Base-by-base conservation (phyloP, 2,113 vertebrate genomes). In the Balaeniceps rex region DNA sequence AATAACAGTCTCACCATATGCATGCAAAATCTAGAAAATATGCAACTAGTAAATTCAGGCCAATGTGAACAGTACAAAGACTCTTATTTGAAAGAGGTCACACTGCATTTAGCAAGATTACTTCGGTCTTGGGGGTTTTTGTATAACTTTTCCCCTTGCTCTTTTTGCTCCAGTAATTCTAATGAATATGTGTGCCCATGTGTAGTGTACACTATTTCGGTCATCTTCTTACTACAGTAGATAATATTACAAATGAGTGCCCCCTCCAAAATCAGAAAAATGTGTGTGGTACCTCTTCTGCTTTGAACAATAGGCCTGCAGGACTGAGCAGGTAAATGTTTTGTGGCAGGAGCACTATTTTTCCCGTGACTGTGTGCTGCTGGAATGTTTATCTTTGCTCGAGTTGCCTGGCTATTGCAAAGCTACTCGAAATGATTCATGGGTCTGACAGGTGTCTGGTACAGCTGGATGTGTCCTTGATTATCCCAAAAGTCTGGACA, bases 381-480 rank as follows among this genome's bases (percentile, higher is more conserved):
- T 98, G 97, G 96, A 98, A 97, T 98, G 98, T 99, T 99, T 99
- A 98, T 99, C 98, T 99, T 98, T 98, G 97, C 98, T 98, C 96
- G 94, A 98, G 97, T 99, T 98, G 98, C 98, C 98, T 98, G 98
- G 98, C 98, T 98, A 98, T 97, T 98, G 97, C 97, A 94, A 96
- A 98, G 98, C 98, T 98, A 98, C 99, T 99, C 99, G 99, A 98
- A 99, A 99, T 99, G 99, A 99, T 99, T 99, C 99, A 99, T 99
- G 98, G 99, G 98, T 99, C 99, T 99, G 99, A 99, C 99, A 99
- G 99, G 99, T 99, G 99, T 99, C 99, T 99, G 98, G 99, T 99
- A 98, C 99, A 99, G 99, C 99, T 99, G 99, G 99, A 99, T 99
- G 99, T 99, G 99, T 99, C 99, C 99, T 99, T 99, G 99, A 99